Evolutionary conservation across 2,888 invertebrate genomes (phyloP), one percentile per base, ranked within the genome.

Genomic region (Idaea straminata): DNA sequence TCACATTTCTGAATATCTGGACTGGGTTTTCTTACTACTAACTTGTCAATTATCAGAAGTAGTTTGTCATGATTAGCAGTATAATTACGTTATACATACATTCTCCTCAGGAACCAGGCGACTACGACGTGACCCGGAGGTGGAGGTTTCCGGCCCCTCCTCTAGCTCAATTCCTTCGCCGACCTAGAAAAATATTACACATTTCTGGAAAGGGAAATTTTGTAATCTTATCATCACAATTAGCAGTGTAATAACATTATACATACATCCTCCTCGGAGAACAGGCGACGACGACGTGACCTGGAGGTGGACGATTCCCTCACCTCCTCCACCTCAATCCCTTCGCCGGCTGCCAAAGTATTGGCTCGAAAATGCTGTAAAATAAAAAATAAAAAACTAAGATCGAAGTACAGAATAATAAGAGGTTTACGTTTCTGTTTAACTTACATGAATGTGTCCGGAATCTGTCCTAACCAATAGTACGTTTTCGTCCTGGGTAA

Each of bases 231-330:
- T 25, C 25, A 59, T 59, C 59, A 25, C 25, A 34, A 16, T 59
- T 25, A 10, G 15, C 34, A 34, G 16, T 25, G 59, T 25, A 36
- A 36, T 36, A 36, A 59, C 25, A 57, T 57, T 61, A 61, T 61
- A 63, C 59, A 61, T 61, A 63, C 63, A 63, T 63, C 59, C 13
- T 63, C 63, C 63, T 59, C 63, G 59, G 63, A 59, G 57, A 63
- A 63, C 59, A 63, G 59, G 59, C 59, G 59, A 63, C 59, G 63
- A 35, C 59, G 59, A 59, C 59, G 59, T 59, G 34, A 59, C 47
- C 38, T 61, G 47, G 47, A 61, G 36, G 38, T 61, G 61, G 61
- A 61, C 16, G 15, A 38, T 47, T 61, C 36, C 36, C 36, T 36
- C 36, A 36, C 36, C 36, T 36, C 61, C 61, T 61, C 38, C 61